Conservation (phyloP, 2,113 vertebrate genomes). For the Cavia aperea region DNA sequence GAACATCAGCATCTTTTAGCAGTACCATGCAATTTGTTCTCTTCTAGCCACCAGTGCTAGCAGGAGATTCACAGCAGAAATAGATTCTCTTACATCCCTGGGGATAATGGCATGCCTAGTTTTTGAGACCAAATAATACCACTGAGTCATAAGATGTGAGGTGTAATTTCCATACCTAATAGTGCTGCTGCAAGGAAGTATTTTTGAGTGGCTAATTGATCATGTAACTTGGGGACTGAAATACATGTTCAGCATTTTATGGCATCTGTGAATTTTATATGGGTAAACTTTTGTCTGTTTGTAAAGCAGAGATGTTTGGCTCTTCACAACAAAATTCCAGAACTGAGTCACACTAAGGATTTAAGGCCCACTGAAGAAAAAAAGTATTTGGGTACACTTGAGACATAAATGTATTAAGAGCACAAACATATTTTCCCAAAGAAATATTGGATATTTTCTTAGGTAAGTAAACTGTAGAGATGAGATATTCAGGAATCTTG, state of each 20-base stretch:
- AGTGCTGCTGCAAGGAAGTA: background rate
- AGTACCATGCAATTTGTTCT: background rate
- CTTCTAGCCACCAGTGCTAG: background rate
- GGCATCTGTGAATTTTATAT: background rate
- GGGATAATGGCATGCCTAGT: background rate
- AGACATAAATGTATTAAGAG: background rate
- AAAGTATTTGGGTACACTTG: background rate
- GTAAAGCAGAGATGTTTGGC: background rate
- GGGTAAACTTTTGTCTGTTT: background rate
- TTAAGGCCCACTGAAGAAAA: background rate
- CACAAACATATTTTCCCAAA: background rate
- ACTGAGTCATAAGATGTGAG: slow-evolving; percentile 1
- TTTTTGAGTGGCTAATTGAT: slow-evolving; percentile 1
- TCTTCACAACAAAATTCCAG: background rate
- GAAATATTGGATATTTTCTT: background rate
- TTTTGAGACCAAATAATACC: background rate
- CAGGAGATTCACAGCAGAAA: background rate
- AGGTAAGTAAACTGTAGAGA: background rate
- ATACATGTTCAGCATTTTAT: background rate
- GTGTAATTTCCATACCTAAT: slow-evolving; percentile 18
- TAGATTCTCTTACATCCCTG: background rate
- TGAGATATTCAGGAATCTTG: background rate
- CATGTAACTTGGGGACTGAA: background rate
- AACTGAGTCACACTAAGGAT: background rate
- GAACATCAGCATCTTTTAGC: background rate